Evolutionary conservation across 2,797 vertebrate genomes (phyloP).

Genomic region (Syncerus caffer): DNA sequence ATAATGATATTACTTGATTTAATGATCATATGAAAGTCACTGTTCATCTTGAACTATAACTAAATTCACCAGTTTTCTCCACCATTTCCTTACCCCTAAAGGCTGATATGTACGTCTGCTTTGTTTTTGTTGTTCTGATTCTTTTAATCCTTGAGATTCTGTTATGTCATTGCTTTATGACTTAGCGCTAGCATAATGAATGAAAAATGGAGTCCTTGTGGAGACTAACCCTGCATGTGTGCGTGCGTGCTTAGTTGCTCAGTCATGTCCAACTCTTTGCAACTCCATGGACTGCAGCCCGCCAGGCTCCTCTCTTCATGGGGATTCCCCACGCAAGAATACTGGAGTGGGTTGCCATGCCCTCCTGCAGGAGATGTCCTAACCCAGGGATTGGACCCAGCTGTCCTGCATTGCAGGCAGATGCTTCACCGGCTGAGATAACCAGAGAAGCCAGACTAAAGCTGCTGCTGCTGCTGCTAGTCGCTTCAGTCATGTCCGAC

Average conservation of each 20-base stretch:
- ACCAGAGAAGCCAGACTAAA: neutral
- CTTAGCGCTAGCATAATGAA: neutral
- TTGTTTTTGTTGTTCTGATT: neutral
- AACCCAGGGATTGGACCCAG: neutral
- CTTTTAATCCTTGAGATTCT: constrained; percentile 23
- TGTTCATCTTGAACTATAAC: neutral
- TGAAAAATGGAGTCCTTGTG: neutral
- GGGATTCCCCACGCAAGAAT: neutral
- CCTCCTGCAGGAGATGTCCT: neutral
- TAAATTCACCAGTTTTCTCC: constrained; percentile 19
- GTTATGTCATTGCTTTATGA: neutral
- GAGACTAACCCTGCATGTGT: neutral
- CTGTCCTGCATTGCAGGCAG: neutral
- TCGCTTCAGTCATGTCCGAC: too few species aligned
- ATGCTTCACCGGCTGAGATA: neutral
- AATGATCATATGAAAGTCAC: constrained; percentile 5
- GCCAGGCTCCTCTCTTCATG: neutral
- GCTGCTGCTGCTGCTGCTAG: neutral
- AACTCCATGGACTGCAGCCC: neutral
- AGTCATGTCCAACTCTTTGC: neutral
- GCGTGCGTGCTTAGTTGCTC: neutral
- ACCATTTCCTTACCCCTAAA: neutral
- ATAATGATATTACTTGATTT: neutral
- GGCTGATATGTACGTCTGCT: neutral
- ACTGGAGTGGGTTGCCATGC: neutral